These are phyloP conservation scores for pig (Sus scrofa) DNA, from an alignment of 2,113 vertebrate species.

Conservation along the genomic window T2T-Sscrofa CM000813.6:119372001-119372500, in stretches of 20 bases:
- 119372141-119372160: background rate
- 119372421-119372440: background rate
- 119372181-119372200: background rate
- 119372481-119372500: background rate
- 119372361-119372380: background rate
- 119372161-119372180: background rate
- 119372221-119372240: background rate
- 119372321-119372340: background rate
- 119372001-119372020: conserved; percentile 36
- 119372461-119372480: background rate
- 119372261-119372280: background rate
- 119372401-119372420: background rate
- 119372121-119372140: background rate
- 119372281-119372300: background rate
- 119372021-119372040: background rate
- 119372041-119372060: background rate
- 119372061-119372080: background rate
- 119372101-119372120: background rate
- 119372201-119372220: background rate
- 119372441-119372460: background rate
- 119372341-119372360: background rate
- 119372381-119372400: background rate
- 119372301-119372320: background rate
- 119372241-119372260: background rate
- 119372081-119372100: background rate